These are phyloP conservation scores for Amphiduros pacificus DNA, from an alignment of 2,888 invertebrate genomes.

Conservation along the genomic window DNA sequence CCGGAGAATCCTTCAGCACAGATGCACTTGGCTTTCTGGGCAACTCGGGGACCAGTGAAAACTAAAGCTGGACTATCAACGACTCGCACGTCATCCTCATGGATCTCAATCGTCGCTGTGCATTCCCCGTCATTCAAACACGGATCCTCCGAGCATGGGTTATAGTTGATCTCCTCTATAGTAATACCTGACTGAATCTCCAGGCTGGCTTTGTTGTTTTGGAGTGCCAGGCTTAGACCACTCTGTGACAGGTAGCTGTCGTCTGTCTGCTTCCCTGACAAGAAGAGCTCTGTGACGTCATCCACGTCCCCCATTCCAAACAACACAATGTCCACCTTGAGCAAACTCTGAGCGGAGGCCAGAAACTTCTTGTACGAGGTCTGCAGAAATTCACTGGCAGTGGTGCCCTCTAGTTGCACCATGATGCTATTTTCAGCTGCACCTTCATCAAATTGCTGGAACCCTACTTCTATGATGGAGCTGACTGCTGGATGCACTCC, in stretches of 20 bases:
- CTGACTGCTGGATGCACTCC: conserved; percentile 83
- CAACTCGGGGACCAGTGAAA: conserved; percentile 79
- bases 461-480: conserved; percentile 84
- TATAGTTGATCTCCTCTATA: conserved; percentile 36
- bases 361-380: conserved; percentile 71
- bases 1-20: conserved; percentile 91
- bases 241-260: conserved; percentile 64
- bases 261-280: conserved; percentile 63
- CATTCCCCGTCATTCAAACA: conserved; percentile 63
- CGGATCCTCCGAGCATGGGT: conserved; percentile 65
- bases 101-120: conserved; percentile 39
- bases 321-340: too few relatives aligned
- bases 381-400: conserved; percentile 75
- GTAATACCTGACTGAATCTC: conserved; percentile 33
- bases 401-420: conserved; percentile 73
- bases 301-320: conserved; percentile 29
- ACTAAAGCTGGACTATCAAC: conserved; percentile 80
- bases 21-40: conserved; percentile 78
- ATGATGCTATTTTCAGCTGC: conserved; percentile 84
- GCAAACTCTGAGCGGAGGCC: neutral
- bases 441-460: conserved; percentile 76
- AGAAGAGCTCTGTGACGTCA: conserved; percentile 27
- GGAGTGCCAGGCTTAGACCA: conserved; percentile 28
- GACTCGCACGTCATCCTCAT: conserved; percentile 69
- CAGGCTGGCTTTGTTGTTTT: conserved; percentile 28